Conservation (phyloP, 2,113 vertebrate species). For the Grallaria varia region DNA sequence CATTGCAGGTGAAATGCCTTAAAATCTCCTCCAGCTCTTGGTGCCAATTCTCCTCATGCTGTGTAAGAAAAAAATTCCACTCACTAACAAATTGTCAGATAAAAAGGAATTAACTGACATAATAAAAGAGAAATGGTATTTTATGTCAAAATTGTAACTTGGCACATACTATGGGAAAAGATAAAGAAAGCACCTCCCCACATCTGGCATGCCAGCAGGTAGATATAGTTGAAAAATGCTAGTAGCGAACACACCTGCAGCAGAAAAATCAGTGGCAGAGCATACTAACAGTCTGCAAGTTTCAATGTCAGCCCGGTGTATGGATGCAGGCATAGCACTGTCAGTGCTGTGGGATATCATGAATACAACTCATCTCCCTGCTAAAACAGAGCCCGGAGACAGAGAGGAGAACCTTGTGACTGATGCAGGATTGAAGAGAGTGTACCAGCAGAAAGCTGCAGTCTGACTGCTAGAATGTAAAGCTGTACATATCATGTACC, state of each 20-base stretch:
- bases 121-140: not conserved
- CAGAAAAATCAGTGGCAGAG: not conserved
- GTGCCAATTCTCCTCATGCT: not conserved
- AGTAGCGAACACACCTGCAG: not conserved
- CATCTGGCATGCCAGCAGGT: slow-evolving; percentile 14
- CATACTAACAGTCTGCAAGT: not conserved
- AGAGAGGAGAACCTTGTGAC: not conserved
- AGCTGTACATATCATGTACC: not conserved
- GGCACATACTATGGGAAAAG: not conserved
- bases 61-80: not conserved
- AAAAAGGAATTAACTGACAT: not conserved
- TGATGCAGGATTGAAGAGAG: not conserved
- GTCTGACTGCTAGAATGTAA: not conserved
- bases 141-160: not conserved
- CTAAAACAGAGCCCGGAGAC: not conserved
- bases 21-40: not conserved
- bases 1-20: not conserved
- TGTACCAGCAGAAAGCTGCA: not conserved
- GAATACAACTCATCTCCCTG: not conserved
- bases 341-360: not conserved
- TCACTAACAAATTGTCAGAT: not conserved
- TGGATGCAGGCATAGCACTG: not conserved
- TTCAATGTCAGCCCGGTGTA: not conserved
- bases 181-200: not conserved
- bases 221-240: not conserved